A percentile compares a stretch with the other conserved stretches of the same genome.
Conservation (phyloP, 2,797 vertebrate genomes). For the Aulostomus chinensis region DNA sequence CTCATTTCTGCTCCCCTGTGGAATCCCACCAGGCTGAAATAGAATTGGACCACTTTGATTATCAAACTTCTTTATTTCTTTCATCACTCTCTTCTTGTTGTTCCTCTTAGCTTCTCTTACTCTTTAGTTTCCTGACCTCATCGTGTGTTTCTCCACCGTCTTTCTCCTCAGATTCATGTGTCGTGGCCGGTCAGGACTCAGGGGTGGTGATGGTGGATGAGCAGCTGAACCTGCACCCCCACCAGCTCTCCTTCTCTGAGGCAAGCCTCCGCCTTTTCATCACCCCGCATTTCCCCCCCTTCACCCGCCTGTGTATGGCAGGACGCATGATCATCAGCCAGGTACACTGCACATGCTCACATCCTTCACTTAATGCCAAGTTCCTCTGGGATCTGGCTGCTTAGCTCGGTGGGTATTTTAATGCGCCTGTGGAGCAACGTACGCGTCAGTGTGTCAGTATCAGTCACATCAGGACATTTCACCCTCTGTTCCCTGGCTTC, state of each 20-base stretch:
- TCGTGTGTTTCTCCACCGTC: too few relatives aligned
- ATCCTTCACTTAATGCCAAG: constrained; percentile 16
- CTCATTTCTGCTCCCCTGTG: constrained; percentile 20
- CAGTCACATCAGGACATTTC: too few relatives aligned
- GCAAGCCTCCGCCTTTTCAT: constrained; percentile 79
- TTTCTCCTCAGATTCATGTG: constrained; percentile 59
- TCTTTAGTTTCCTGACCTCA: not conserved
- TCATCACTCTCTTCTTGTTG: constrained; percentile 5
- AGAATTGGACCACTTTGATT: constrained; percentile 37
- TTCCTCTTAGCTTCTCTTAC: not conserved
- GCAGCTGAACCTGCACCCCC: constrained; percentile 70
- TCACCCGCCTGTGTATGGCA: constrained; percentile 75
- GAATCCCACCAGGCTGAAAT: constrained; percentile 34
- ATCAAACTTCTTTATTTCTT: not conserved
- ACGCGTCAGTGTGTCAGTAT: not conserved
- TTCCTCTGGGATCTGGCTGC: not conserved
- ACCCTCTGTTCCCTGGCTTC: too few relatives aligned
- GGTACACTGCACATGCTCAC: constrained; percentile 58
- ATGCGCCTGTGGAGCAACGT: not conserved
- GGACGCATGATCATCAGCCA: constrained; percentile 76
- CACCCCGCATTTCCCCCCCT: constrained; percentile 64
- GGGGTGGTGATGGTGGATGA: constrained; percentile 82
- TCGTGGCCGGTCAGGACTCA: constrained; percentile 69
- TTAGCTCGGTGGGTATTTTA: constrained; percentile 30
- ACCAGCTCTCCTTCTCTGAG: constrained; percentile 82